Conservation (phyloP, 1,140 invertebrate genomes). For the Halesus radiatus region DNA sequence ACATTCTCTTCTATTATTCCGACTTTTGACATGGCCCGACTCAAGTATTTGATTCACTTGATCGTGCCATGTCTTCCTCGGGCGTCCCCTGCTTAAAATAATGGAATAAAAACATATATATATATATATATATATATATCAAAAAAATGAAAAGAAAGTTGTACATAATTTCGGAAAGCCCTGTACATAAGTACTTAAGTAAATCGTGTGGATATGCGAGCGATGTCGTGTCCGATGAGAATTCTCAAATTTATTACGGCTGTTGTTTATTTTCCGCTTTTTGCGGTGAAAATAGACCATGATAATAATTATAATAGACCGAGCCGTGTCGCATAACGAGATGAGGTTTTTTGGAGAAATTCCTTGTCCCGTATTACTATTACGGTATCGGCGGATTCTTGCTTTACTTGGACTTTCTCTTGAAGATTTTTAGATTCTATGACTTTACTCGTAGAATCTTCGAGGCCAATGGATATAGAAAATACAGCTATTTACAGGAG, state of each 20-base stretch:
- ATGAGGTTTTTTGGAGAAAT: neutral
- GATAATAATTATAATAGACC: neutral
- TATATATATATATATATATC: too few species aligned
- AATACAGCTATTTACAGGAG: too few species aligned
- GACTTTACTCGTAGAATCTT: too few species aligned
- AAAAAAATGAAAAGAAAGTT: constrained; percentile 1
- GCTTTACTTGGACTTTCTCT: constrained; percentile 21
- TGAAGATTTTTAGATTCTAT: neutral
- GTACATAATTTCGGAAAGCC: neutral
- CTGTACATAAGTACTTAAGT: neutral
- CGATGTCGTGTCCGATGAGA: constrained; percentile 1
- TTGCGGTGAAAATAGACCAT: neutral
- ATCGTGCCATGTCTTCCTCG: too few species aligned
- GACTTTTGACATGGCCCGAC: too few species aligned
- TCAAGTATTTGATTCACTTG: too few species aligned
- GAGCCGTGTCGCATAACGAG: neutral
- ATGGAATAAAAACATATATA: too few species aligned
- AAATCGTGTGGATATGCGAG: constrained; percentile 31
- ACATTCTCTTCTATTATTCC: too few species aligned
- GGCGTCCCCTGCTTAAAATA: too few species aligned
- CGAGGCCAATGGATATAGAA: too few species aligned
- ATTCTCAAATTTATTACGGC: constrained; percentile 13
- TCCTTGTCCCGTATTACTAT: neutral
- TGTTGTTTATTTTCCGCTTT: constrained; percentile 11
- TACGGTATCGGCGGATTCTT: neutral